Evolutionary conservation across 2,888 invertebrate species (phyloP), one percentile per base, ranked within the genome.

Genomic region (Copidosoma aretas): DNA sequence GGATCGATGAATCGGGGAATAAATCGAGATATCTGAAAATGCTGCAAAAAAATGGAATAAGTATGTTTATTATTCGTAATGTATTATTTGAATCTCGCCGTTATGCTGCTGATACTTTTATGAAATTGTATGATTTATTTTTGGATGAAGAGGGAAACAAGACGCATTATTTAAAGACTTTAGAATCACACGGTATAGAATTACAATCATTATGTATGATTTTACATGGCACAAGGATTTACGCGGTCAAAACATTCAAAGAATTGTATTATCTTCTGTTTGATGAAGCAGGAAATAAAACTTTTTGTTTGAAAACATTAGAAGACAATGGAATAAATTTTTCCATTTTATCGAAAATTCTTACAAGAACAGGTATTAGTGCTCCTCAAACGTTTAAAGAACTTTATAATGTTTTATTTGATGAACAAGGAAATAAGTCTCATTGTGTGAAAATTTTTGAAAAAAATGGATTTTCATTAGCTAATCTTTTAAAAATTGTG

Each of bases 231-330:
- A 71, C 75, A 63, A 76, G 66, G 25, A 1, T 57, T 25, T 59
- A 68, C 46, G 74, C 76, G 73, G 68, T 72, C 66, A 74, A 75
- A 73, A 75, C 74, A 73, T 79, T 79, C 74, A 71, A 76, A 75
- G 69, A 75, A 25, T 74, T 79, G 5, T 73, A 75, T 74, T 63
- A 61, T 62, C 65, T 74, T 53, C 79, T 77, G 75, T 77, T 79
- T 74, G 73, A 73, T 71, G 69, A 1, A 15, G 32, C 49, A 19
- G 68, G 70, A 46, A 70, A 64, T 22, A 54, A 24, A 51, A 70
- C 73, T 1, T 22, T 61, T 22, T 64, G 58, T 65, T 57, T 73
- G 43, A 43, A 57, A 52, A 58, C 41, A 21, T 24, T 68, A 12
- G 61, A 68, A 73, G 70, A 74, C 70, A 74, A 71, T 72, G 74